Conservation (phyloP, 2,797 vertebrate species). For the Lateolabrax maculatus region DNA sequence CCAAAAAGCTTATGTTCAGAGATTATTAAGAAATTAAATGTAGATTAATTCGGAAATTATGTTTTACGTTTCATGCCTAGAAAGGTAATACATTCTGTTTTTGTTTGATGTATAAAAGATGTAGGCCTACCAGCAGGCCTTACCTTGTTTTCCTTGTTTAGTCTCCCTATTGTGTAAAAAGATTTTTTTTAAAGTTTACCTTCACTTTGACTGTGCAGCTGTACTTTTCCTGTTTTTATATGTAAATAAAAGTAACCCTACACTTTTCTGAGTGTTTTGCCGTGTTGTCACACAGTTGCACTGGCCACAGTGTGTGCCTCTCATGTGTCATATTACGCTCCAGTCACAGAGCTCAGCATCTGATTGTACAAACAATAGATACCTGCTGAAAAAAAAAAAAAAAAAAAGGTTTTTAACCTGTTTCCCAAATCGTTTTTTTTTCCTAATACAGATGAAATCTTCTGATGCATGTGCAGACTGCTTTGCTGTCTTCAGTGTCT, state of each 20-base stretch:
- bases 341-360: neutral
- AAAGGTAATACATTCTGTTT: constrained; percentile 22
- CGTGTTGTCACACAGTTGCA: neutral
- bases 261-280: neutral
- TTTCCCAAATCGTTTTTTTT: too few species aligned
- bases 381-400: too few species aligned
- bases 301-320: neutral
- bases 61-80: constrained; percentile 9
- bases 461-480: neutral
- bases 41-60: constrained; percentile 31
- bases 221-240: constrained; percentile 64
- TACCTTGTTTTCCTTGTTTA: constrained; percentile 39
- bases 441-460: too few species aligned
- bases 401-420: too few species aligned
- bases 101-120: constrained; percentile 25
- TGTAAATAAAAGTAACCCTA: constrained; percentile 77
- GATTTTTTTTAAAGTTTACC: constrained; percentile 33
- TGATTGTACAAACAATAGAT: neutral
- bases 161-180: constrained; percentile 41
- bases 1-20: constrained; percentile 1
- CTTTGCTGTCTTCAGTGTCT: neutral
- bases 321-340: too few species aligned
- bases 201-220: constrained; percentile 66
- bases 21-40: constrained; percentile 30
- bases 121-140: neutral